phyloP scores from a whole-genome alignment of 2,888 invertebrate genomes.

The Synanthedon myopaeformis region DNA sequence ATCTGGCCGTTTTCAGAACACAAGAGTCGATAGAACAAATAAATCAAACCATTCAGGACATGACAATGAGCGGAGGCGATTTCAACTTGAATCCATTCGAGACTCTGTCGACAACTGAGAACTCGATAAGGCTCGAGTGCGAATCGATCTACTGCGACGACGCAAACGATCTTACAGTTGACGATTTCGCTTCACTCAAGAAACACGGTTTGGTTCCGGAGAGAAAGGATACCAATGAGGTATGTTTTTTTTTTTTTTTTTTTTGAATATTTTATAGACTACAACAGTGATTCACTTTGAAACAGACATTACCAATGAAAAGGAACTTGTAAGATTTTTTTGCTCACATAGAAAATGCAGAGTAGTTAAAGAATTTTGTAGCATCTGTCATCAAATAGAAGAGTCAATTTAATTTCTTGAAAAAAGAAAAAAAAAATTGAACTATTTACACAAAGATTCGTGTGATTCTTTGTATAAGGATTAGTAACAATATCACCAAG shows the following conservation, averaged over 20 bases:
- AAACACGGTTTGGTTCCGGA: conserved; percentile 53
- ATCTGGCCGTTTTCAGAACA: conserved; percentile 22
- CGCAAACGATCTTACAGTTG: conserved; percentile 48
- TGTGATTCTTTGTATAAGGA: too few relatives aligned
- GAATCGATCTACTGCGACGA: conserved; percentile 55
- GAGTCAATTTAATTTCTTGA: too few relatives aligned
- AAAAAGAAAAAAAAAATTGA: too few relatives aligned
- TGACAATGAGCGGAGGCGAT: conserved; percentile 59
- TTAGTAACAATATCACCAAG: too few relatives aligned
- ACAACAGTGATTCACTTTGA: too few relatives aligned
- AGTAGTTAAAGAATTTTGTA: too few relatives aligned
- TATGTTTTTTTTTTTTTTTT: conserved; percentile 12
- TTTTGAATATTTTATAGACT: too few relatives aligned
- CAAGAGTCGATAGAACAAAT: conserved; percentile 60
- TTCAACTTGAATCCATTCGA: conserved; percentile 60
- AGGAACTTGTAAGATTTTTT: too few relatives aligned
- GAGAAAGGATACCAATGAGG: conserved; percentile 54
- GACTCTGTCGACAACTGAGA: conserved; percentile 35
- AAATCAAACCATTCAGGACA: conserved; percentile 65
- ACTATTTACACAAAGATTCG: too few relatives aligned
- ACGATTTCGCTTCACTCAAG: conserved; percentile 59
- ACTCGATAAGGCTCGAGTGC: conserved; percentile 52
- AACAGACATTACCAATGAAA: too few relatives aligned
- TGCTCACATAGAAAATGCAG: too few relatives aligned
- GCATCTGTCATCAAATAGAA: too few relatives aligned